Evolutionary conservation across 2,797 vertebrate genomes (phyloP).

Genomic region (Pseudomugil tenellus): DNA sequence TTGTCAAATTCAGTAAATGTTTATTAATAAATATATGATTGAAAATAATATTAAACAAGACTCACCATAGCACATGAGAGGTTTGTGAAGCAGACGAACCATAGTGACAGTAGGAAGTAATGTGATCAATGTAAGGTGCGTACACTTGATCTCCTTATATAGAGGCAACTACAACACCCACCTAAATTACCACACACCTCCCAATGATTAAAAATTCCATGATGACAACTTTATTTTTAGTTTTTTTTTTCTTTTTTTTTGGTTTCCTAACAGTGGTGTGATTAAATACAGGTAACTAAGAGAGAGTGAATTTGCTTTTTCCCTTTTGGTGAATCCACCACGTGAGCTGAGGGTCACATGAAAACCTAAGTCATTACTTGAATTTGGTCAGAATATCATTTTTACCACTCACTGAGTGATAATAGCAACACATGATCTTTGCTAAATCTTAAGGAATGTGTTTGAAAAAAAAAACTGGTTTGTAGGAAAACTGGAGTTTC

Average conservation of each 20-base stretch:
- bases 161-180: slow-evolving; percentile 17
- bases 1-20: not conserved
- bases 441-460: not conserved
- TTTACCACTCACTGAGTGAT: not conserved
- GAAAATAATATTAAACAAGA: slow-evolving; percentile 9
- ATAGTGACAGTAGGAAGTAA: slow-evolving; percentile 26
- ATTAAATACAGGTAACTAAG: not conserved
- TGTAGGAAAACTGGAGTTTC: not conserved
- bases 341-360: not conserved
- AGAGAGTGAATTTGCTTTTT: not conserved
- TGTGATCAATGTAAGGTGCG: not conserved
- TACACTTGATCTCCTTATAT: not conserved
- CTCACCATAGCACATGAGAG: slow-evolving; percentile 46
- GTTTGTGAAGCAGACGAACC: slow-evolving; percentile 11
- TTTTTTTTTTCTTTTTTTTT: not conserved
- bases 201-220: slow-evolving; percentile 38
- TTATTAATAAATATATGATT: not conserved
- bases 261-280: slow-evolving; percentile 13
- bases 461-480: not conserved
- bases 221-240: slow-evolving; percentile 7
- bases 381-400: not conserved
- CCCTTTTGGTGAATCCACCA: not conserved
- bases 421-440: not conserved
- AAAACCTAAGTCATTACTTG: not conserved
- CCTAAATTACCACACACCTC: not conserved